Percentiles rank a stretch among this genome's conserved stretches.
These are phyloP conservation scores for Brachyhypopomus occidentalis DNA, from an alignment of 2,113 vertebrate genomes.

Conservation along the genomic window DNA sequence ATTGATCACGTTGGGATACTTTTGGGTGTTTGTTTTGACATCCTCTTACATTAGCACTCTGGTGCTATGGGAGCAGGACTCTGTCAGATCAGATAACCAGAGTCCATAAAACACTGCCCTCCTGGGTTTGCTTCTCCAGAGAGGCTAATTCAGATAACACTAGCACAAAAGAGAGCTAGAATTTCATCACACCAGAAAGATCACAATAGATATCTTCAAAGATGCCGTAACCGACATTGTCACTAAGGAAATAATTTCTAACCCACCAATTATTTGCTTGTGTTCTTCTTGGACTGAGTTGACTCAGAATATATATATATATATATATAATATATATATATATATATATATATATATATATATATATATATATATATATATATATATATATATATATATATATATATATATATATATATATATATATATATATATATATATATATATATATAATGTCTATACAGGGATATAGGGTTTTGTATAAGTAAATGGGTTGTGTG, in stretches of 20 bases:
- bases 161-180: conserved; percentile 49
- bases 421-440: too few species aligned
- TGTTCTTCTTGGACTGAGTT: too few species aligned
- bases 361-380: too few species aligned
- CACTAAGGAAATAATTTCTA: background rate
- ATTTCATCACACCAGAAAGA: conserved; percentile 22
- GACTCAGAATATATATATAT: too few species aligned
- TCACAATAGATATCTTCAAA: conserved; percentile 5
- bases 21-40: conserved; percentile 65
- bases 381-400: too few species aligned
- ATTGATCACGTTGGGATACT: conserved; percentile 63
- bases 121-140: conserved; percentile 57
- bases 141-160: conserved; percentile 55
- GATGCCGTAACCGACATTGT: background rate
- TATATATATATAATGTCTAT: too few species aligned
- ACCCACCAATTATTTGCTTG: too few species aligned
- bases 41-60: conserved; percentile 74
- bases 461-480: conserved; percentile 10
- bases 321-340: too few species aligned
- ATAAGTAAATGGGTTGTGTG: conserved; percentile 46
- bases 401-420: too few species aligned
- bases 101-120: conserved; percentile 65
- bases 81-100: conserved; percentile 68
- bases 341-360: too few species aligned
- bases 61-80: conserved; percentile 67